Evolutionary conservation across 2,888 invertebrate species (phyloP).

Genomic region (Eupelmus urozonus): DNA sequence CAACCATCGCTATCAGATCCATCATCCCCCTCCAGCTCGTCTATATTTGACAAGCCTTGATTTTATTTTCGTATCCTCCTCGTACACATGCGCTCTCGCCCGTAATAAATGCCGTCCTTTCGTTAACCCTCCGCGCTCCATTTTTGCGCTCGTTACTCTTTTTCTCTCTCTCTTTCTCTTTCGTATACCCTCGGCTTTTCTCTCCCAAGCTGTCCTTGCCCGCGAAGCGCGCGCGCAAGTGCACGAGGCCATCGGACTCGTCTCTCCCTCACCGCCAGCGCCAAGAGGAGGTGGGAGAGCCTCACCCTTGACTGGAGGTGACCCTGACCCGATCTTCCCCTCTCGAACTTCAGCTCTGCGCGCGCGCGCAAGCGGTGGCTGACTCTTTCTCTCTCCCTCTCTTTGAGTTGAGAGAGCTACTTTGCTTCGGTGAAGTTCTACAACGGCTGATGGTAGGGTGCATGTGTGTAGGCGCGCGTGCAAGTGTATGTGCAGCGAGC

Average conservation of each 20-base stretch:
- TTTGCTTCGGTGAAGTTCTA: too few species aligned
- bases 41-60: slow-evolving; percentile 47
- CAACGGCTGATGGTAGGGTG: too few species aligned
- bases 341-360: slow-evolving; percentile 54
- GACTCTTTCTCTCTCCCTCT: slow-evolving; percentile 8
- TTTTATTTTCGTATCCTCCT: slow-evolving; percentile 45
- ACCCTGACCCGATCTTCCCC: slow-evolving; percentile 66
- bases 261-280: not conserved
- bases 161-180: not conserved
- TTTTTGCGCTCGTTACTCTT: not conserved
- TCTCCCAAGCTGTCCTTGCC: slow-evolving; percentile 36
- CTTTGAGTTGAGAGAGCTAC: not conserved
- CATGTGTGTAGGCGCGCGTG: too few species aligned
- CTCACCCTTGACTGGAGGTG: slow-evolving; percentile 68
- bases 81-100: not conserved
- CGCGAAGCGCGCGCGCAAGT: slow-evolving; percentile 13
- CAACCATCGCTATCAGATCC: not conserved
- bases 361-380: not conserved
- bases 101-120: slow-evolving; percentile 25
- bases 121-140: slow-evolving; percentile 35
- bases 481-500: too few species aligned
- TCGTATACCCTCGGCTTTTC: not conserved
- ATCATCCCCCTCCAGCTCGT: not conserved
- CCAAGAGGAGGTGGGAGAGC: slow-evolving; percentile 34
- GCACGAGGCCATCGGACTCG: slow-evolving; percentile 56